Conservation (phyloP, 2,797 vertebrate species). For the Poliocrania exsul region DNA sequence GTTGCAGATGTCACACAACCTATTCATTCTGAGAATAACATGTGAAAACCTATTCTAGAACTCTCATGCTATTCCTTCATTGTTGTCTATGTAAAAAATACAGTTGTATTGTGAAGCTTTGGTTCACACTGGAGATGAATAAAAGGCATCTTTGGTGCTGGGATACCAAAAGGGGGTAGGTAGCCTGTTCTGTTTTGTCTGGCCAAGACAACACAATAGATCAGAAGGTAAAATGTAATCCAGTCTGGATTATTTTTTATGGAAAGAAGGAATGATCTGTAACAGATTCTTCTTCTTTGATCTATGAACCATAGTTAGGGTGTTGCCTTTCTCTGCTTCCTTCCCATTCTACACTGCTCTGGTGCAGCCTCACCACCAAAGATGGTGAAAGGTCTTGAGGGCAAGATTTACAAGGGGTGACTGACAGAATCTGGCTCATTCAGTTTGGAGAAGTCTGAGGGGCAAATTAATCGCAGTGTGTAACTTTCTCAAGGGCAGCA, state of each 20-base stretch:
- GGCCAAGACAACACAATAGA: background rate
- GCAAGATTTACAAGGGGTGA: background rate
- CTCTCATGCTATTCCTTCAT: background rate
- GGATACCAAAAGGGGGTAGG: background rate
- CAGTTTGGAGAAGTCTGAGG: background rate
- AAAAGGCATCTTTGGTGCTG: background rate
- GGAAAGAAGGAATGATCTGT: background rate
- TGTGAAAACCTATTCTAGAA: background rate
- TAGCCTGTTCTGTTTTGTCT: background rate
- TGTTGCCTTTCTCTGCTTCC: accelerated
- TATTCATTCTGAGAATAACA: background rate
- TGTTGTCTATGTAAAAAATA: accelerated
- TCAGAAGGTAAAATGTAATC: background rate
- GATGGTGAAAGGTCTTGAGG: background rate
- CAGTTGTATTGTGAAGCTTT: background rate
- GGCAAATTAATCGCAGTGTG: background rate
- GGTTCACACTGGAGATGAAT: background rate
- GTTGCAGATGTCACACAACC: background rate
- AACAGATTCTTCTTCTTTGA: background rate
- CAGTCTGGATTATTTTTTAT: background rate
- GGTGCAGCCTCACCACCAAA: background rate
- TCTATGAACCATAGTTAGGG: accelerated
- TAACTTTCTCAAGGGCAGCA: background rate
- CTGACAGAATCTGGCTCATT: background rate
- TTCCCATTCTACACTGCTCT: background rate